Base-by-base conservation (phyloP, 2,797 vertebrate genomes). In the Ceryle rudis region DNA sequence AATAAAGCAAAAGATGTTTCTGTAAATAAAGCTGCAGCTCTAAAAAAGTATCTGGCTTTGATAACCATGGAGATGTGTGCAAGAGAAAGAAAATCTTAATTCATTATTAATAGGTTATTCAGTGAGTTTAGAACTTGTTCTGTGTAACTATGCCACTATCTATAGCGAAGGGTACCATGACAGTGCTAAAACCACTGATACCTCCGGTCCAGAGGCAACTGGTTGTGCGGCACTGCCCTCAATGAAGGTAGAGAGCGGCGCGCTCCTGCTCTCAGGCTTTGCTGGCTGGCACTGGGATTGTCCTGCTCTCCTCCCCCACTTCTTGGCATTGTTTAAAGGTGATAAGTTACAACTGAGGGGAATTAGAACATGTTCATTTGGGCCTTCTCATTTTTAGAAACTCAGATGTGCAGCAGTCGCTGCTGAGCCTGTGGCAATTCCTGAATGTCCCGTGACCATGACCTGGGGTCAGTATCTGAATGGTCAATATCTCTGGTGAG, bases 271-370 rank as follows among this genome's bases (percentile, higher is more conserved):
- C 6, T 0, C 25, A 13, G 22, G n/a, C 71, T 69, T 54, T 2
- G 4, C 33, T 14, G 47, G 3, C 8, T 0, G 0, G 9, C 12
- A 2, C 2, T 0, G 22, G 39, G 65, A 44, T 67, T 49, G 31
- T 78, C 26, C 35, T 55, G 29, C 69, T 65, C 17, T 14, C 6
- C 26, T 72, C 20, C 10, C 3, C 1, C 10, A 1, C 5, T 52
- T 35, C 52, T 21, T 0, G 0, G 25, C 5, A 1, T 31, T 67
- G 55, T 20, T 49, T 61, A n/a, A 86, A 69, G 62, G 33, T 5
- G 5, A 2, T 44, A 31, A 83, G 52, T 57, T 83, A 23, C 55
- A 64, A 4, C 23, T 5, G 15, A 73, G 31, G 15, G 15, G 10
- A n/a, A n/a, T 21, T 20, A 4, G 33, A 86, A 22, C 1, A 1